Evolutionary conservation across 2,888 invertebrate genomes (phyloP).

Genomic region (Eumacrocentrus americanus): DNA sequence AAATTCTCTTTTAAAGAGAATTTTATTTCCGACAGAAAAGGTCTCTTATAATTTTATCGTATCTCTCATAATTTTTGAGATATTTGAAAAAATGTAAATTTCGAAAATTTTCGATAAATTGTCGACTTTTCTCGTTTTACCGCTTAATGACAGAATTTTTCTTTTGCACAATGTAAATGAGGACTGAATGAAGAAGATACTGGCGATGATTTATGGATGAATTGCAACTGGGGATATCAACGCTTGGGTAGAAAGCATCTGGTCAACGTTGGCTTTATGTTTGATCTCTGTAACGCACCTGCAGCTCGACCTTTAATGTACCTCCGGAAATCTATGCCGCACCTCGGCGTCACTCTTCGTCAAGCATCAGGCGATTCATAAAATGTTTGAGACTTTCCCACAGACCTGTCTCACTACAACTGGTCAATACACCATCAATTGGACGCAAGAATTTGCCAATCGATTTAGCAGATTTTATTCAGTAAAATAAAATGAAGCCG

Average conservation of each 20-base stretch:
- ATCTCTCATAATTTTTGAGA: background rate
- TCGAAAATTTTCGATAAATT: background rate
- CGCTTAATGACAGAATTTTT: background rate
- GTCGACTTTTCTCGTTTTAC: background rate
- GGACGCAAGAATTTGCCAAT: background rate
- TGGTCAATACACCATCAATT: too few species aligned
- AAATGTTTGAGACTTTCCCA: background rate
- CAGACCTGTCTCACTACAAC: background rate
- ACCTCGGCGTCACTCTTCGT: background rate
- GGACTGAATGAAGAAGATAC: too few species aligned
- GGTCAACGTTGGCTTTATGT: background rate
- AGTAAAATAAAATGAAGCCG: too few species aligned
- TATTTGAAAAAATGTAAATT: background rate
- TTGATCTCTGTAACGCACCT: background rate
- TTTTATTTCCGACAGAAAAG: too few species aligned
- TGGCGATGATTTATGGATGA: background rate
- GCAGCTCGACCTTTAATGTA: conserved; percentile 4
- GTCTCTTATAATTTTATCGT: background rate
- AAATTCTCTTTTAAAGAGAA: too few species aligned
- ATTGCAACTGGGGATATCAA: conserved; percentile 18
- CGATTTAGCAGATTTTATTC: background rate
- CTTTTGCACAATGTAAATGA: background rate
- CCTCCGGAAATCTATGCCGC: background rate
- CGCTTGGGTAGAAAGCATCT: conserved; percentile 18
- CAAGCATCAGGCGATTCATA: background rate